Conservation (phyloP, 2,113 vertebrate genomes). For the Nymphicus hollandicus region DNA sequence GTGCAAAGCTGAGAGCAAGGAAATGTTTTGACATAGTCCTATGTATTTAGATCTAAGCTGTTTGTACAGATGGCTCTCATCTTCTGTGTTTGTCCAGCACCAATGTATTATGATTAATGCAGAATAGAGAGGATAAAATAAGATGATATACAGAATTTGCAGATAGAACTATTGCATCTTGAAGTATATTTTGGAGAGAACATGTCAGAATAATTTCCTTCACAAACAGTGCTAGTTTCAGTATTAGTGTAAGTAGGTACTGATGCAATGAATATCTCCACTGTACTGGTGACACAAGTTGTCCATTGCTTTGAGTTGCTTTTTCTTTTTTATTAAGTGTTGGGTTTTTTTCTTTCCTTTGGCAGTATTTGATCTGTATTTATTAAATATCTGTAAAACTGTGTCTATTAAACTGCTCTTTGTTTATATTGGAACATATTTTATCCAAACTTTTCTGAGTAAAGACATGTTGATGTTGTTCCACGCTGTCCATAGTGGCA, state of each 20-base stretch:
- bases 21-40: neutral
- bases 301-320: neutral
- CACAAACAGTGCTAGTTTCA: neutral
- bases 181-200: neutral
- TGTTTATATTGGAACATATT: neutral
- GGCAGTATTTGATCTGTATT: neutral
- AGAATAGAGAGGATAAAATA: neutral
- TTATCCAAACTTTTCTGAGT: neutral
- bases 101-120: neutral
- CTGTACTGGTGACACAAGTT: neutral
- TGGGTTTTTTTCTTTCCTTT: neutral
- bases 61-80: neutral
- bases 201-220: neutral
- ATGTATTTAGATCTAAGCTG: neutral
- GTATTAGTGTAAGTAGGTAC: neutral
- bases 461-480: neutral
- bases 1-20: neutral
- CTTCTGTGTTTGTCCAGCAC: neutral
- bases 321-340: neutral
- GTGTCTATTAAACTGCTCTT: neutral
- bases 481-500: neutral
- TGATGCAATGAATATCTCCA: neutral
- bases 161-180: neutral
- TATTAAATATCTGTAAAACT: neutral
- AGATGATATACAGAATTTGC: neutral